phyloP scores from a whole-genome alignment of 2,113 vertebrate genomes.

The Albula goreensis region DNA sequence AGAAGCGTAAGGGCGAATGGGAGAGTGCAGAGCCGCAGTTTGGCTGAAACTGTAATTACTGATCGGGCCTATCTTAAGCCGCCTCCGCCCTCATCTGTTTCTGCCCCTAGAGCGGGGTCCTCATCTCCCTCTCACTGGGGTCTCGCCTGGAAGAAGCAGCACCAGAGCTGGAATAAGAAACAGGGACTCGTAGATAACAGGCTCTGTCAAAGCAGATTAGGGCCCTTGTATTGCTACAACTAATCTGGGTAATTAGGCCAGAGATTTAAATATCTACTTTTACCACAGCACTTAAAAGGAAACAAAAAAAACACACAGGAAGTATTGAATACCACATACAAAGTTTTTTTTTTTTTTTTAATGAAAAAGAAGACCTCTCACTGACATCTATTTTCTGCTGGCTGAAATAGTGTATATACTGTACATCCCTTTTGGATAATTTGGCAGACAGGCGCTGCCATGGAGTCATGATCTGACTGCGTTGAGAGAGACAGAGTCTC shows the following conservation, averaged over 20 bases:
- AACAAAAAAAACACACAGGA: not conserved
- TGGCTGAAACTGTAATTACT: not conserved
- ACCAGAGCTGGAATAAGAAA: slow-evolving; percentile 47
- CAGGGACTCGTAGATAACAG: slow-evolving; percentile 52
- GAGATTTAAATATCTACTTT: slow-evolving; percentile 33
- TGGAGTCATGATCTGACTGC: not conserved
- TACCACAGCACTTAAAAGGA: not conserved
- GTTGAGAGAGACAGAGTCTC: not conserved
- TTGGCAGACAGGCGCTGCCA: not conserved
- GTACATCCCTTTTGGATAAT: not conserved
- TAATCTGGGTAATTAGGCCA: slow-evolving; percentile 52
- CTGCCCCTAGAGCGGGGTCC: slow-evolving; percentile 7
- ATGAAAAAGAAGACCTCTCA: not conserved
- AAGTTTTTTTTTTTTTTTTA: not conserved
- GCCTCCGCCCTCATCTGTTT: not conserved
- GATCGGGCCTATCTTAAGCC: not conserved
- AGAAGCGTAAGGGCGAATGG: not conserved
- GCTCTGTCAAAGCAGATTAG: slow-evolving; percentile 53
- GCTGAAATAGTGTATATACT: not conserved
- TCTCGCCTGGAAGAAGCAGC: slow-evolving; percentile 32
- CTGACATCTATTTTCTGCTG: too few species aligned
- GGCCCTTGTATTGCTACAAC: slow-evolving; percentile 39
- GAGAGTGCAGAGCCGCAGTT: not conserved
- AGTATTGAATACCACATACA: not conserved
- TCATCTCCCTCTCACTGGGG: not conserved